Percentiles rank a stretch among this genome's conserved stretches.
These are phyloP conservation scores for Petrocephalus microphthalmus DNA, from an alignment of 2,113 vertebrate genomes.

Conservation along the genomic window DNA sequence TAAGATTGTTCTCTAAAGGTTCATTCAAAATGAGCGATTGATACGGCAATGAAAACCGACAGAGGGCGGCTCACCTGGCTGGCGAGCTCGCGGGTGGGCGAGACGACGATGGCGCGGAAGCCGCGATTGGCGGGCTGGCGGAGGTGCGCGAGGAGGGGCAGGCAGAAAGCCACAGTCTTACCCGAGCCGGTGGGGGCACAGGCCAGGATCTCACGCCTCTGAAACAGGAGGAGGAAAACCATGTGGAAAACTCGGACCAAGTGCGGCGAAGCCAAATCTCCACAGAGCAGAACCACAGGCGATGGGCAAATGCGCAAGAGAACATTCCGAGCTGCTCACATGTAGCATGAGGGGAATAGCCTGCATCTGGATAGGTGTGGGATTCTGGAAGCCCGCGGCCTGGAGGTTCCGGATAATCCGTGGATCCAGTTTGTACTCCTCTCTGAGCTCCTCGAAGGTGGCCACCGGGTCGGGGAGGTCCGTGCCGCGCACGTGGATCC, in stretches of 20 bases:
- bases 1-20: not conserved
- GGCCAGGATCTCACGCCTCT: slow-evolving; percentile 87
- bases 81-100: slow-evolving; percentile 88
- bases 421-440: slow-evolving; percentile 75
- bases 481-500: slow-evolving; percentile 78
- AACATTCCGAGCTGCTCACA: slow-evolving; percentile 49
- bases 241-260: not conserved
- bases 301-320: not conserved
- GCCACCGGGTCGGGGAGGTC: slow-evolving; percentile 82
- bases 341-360: slow-evolving; percentile 90
- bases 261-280: too few species aligned
- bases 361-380: slow-evolving; percentile 93
- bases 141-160: slow-evolving; percentile 80
- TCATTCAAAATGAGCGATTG: not conserved
- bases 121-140: slow-evolving; percentile 83
- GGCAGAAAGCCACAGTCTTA: slow-evolving; percentile 88
- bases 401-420: slow-evolving; percentile 75
- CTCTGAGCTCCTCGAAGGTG: slow-evolving; percentile 78
- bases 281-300: not conserved
- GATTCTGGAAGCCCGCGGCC: slow-evolving; percentile 69
- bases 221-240: slow-evolving; percentile 15
- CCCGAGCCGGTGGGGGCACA: slow-evolving; percentile 93
- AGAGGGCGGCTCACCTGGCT: slow-evolving; percentile 68
- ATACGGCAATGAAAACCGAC: too few species aligned
- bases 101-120: slow-evolving; percentile 84